These are phyloP conservation scores for Tuta absoluta DNA, from an alignment of 2,888 invertebrate genomes.

Conservation along the genomic window DNA sequence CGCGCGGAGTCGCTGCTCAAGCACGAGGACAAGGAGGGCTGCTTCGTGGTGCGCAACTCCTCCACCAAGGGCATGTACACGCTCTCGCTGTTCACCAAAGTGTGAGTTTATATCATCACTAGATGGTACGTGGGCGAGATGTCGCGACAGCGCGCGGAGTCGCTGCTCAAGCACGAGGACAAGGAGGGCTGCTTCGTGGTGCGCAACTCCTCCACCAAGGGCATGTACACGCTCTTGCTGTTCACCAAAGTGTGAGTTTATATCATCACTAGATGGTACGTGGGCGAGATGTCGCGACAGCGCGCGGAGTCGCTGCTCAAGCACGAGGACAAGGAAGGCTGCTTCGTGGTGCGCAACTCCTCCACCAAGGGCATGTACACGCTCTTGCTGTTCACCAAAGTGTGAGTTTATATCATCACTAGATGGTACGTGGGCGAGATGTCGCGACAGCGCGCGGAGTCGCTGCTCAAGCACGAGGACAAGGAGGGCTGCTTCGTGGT, in stretches of 20 bases:
- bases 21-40: conserved; percentile 96
- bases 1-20: conserved; percentile 94
- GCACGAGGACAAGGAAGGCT: conserved; percentile 96
- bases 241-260: conserved; percentile 95
- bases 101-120: conserved; percentile 82
- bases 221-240: conserved; percentile 95
- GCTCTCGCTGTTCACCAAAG: conserved; percentile 95
- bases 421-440: no score
- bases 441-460: conserved; percentile 88
- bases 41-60: conserved; percentile 97
- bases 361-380: conserved; percentile 97
- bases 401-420: conserved; percentile 82
- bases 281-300: conserved; percentile 60
- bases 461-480: conserved; percentile 93
- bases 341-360: conserved; percentile 97
- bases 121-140: conserved; percentile 95
- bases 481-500: conserved; percentile 98
- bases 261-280: conserved; percentile 3
- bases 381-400: conserved; percentile 95
- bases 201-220: conserved; percentile 96
- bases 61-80: conserved; percentile 97
- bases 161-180: conserved; percentile 93
- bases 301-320: conserved; percentile 94
- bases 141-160: conserved; percentile 88
- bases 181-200: conserved; percentile 98